These are phyloP conservation scores for human DNA, from an alignment of 2,113 vertebrate species.

Conservation along the genomic window GRCh38 chr11:103479501-103480000, in stretches of 20 bases:
- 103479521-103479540: conserved; percentile 11
- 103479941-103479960: too few relatives aligned
- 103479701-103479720: not conserved
- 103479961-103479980: too few relatives aligned
- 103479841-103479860: not conserved
- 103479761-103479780: not conserved
- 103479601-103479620: conserved; percentile 40
- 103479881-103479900: too few relatives aligned
- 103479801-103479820: not conserved
- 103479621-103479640: not conserved
- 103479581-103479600: conserved; percentile 13
- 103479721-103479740: not conserved
- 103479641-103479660: not conserved
- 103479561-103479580: conserved; percentile 22
- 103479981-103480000: too few relatives aligned
- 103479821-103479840: not conserved
- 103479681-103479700: not conserved
- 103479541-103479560: conserved; percentile 45
- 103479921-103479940: too few relatives aligned
- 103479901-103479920: too few relatives aligned
- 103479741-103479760: not conserved
- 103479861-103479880: not conserved
- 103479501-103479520: not conserved
- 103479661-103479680: not conserved
- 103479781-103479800: not conserved